Conservation (phyloP, 1,140 invertebrate species). For the Rhynchophorus ferrugineus region DNA sequence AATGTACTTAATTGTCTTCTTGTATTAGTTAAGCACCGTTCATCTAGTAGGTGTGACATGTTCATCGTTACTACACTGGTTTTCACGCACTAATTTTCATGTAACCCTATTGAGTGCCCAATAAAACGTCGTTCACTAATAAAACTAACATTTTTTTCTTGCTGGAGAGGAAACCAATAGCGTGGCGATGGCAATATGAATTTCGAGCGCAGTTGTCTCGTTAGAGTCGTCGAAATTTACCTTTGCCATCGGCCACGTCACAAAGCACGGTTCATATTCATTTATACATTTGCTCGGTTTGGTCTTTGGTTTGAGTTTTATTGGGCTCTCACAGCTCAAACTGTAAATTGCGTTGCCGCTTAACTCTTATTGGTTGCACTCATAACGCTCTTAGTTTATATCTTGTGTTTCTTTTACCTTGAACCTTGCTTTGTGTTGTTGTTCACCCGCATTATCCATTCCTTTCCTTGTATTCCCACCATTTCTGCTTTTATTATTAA, state of each 20-base stretch:
- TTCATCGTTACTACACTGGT: slow-evolving; percentile 32
- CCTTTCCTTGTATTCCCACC: slow-evolving; percentile 5
- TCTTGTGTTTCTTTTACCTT: slow-evolving; percentile 37
- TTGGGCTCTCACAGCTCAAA: slow-evolving; percentile 40
- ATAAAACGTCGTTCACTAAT: slow-evolving; percentile 48
- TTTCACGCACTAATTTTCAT: slow-evolving; percentile 36
- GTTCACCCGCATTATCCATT: slow-evolving; percentile 17
- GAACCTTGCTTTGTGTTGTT: slow-evolving; percentile 42
- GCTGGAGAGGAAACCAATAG: too few relatives aligned
- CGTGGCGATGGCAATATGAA: too few relatives aligned
- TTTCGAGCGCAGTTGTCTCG: too few relatives aligned
- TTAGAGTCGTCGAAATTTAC: too few relatives aligned
- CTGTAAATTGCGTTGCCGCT: slow-evolving; percentile 21
- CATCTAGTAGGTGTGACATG: slow-evolving; percentile 6
- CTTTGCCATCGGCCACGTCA: too few relatives aligned
- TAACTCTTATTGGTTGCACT: slow-evolving; percentile 31
- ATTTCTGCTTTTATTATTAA: slow-evolving; percentile 4
- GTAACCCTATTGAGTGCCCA: slow-evolving; percentile 45
- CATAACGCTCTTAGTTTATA: slow-evolving; percentile 31
- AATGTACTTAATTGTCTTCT: too few relatives aligned
- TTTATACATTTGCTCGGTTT: background rate
- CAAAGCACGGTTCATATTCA: slow-evolving; percentile 42
- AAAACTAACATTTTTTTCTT: slow-evolving; percentile 35
- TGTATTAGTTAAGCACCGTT: slow-evolving; percentile 1
- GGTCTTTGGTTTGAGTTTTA: slow-evolving; percentile 19